Base-by-base conservation (phyloP, 1,140 invertebrate genomes). In the Cherax quadricarinatus region DNA sequence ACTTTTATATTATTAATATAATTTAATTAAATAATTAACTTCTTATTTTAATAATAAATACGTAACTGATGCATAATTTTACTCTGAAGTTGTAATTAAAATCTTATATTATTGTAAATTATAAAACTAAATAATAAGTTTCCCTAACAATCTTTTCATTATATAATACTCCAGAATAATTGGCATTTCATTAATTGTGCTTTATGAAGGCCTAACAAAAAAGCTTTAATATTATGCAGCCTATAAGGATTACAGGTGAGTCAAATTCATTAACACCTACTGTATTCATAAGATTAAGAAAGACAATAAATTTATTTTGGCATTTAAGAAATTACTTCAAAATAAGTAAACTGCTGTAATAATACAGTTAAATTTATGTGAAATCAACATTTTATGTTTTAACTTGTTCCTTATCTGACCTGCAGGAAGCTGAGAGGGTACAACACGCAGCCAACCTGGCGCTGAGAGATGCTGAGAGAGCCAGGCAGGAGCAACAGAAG, bases 371-470 rank as follows among this genome's bases (percentile, higher is more conserved):
- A 18, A 21, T 21, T 66, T 66, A 66, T 2, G 18, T 18, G 18
- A 66, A 1, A 1, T 18, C 21, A 18, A 12, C 62, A 14, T 66
- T 21, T 12, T 66, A 66, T 21, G 53, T 66, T 1, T 18, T 21
- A 16, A 66, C 18, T 62, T 4, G 5, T 81, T 12, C 81, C 14
- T 60, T 81, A 14, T 60, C 24, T 66, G 14, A 0, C 48, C 48
- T 24, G 49, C 88, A 93, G 93, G 93, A 93, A 60, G 87, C 93
- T 16, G 89, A 91, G 83, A 92, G 57, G 80, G 81, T 93, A 21
- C 89, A 88, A 53, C 62, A 88, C n/a, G 60, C 80, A 21, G 89
- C 87, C n/a, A 85, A 79, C 14, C 66, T 62, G 0, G 89, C 89
- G 18, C 70, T 93, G 6, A n/a, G 57, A 53, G 86, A 88, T 24